Conservation (phyloP, 92 coral and sea anemone species). For the Zoanthus sansibaricus region DNA sequence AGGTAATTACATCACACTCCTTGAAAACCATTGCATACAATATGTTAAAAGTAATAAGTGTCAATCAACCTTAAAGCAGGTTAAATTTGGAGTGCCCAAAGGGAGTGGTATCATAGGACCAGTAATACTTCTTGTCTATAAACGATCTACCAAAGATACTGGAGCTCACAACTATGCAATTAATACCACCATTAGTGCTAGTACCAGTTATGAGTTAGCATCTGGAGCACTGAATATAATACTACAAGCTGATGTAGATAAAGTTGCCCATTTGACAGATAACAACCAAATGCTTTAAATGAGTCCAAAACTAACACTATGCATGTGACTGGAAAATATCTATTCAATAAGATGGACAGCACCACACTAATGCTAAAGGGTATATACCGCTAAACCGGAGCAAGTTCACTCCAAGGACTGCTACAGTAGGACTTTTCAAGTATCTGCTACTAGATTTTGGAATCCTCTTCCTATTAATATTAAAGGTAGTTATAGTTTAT, state of each 20-base stretch:
- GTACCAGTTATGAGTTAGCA: slow-evolving; percentile 30
- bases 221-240: slow-evolving; percentile 41
- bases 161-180: slow-evolving; percentile 63
- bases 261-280: slow-evolving; percentile 21
- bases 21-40: neutral
- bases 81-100: slow-evolving; percentile 51
- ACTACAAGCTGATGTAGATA: slow-evolving; percentile 43
- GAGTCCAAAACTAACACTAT: slow-evolving; percentile 35
- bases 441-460: no score
- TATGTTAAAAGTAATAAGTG: slow-evolving; percentile 50
- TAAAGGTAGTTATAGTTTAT: no score
- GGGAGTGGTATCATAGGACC: slow-evolving; percentile 58
- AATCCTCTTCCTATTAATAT: no score
- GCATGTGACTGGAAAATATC: slow-evolving; percentile 43
- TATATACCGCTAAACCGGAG: slow-evolving; percentile 22
- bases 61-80: slow-evolving; percentile 29
- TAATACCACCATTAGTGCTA: slow-evolving; percentile 47
- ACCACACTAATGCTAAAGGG: neutral
- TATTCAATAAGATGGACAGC: slow-evolving; percentile 47
- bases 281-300: slow-evolving; percentile 36
- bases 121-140: slow-evolving; percentile 54
- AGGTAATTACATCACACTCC: slow-evolving; percentile 1
- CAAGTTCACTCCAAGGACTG: slow-evolving; percentile 20
- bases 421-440: neutral
- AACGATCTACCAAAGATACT: slow-evolving; percentile 5